Evolutionary conservation across 2,888 invertebrate genomes (phyloP), one percentile per base, ranked within the genome.

Genomic region (Prostheceraeus crozeri): DNA sequence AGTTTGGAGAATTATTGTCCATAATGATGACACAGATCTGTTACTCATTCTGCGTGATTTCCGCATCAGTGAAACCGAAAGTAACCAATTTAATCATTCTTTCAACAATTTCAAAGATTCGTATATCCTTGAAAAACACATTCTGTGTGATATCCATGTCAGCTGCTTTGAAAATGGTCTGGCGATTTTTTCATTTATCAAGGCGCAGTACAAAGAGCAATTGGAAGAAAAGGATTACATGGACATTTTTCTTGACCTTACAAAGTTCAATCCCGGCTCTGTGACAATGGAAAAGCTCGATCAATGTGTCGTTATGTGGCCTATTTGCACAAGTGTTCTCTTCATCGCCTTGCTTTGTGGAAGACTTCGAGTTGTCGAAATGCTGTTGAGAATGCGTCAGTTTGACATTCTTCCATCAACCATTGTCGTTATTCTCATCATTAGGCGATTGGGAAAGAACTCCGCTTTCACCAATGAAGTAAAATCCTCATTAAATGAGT

Each of bases 1-100:
- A n/a, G n/a, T 57, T 16, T 57, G 57, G 57, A 35, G 57, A 10
- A 57, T 46, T n/a, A 53, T 57, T 25, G 3, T 57, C n/a, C 40
- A 27, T n/a, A 57, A 57, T 23, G 57, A 57, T 28, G 57, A 57
- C 27, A 10, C 19, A 19, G 57, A 57, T n/a, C n/a, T 57, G 23
- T 40, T 57, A 11, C 21, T 46, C 3, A 40, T 23, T 3, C 27
- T 45, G 8, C 4, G 25, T 10, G 57, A 57, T 57, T 57, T 27
- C 3, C 45, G 30, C 4, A 35, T 57, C 21, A 27, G 46, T 40
- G 23, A 52, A 14, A 46, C 28, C 28, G n/a, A 21, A 2, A 27
- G 28, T 4, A 11, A 52, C 10, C 21, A 40, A 14, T n/a, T n/a
- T n/a, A n/a, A n/a, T n/a, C n/a, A n/a, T n/a, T n/a, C n/a, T n/a